phyloP scores from a whole-genome alignment of 2,888 invertebrate species.

The Chironomus tentans region DNA sequence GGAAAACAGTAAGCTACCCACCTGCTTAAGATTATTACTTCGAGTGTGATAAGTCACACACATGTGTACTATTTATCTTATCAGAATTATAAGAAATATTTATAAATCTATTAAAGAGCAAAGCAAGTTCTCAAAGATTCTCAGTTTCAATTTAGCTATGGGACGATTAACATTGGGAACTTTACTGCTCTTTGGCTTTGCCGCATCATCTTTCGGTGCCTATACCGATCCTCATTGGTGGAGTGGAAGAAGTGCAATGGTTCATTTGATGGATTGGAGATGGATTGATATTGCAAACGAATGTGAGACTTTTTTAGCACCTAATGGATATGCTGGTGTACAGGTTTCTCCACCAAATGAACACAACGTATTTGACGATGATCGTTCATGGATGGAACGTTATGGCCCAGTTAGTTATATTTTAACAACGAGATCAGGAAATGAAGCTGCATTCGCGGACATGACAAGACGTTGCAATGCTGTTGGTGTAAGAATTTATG shows the following conservation, averaged over 20 bases:
- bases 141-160: background rate
- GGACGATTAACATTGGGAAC: background rate
- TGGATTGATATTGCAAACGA: slow-evolving; percentile 59
- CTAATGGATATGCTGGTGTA: slow-evolving; percentile 55
- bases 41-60: no score
- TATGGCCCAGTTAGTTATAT: slow-evolving; percentile 81
- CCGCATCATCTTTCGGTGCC: background rate
- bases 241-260: slow-evolving; percentile 43
- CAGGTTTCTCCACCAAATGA: slow-evolving; percentile 70
- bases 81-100: no score
- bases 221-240: slow-evolving; percentile 41
- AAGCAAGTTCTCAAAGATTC: background rate
- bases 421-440: slow-evolving; percentile 66
- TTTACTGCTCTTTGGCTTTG: background rate
- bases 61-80: no score
- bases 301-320: slow-evolving; percentile 56
- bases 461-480: slow-evolving; percentile 75
- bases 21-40: no score
- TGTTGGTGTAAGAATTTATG: slow-evolving; percentile 73
- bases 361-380: slow-evolving; percentile 49
- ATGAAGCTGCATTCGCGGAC: slow-evolving; percentile 56
- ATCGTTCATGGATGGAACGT: slow-evolving; percentile 79
- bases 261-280: slow-evolving; percentile 59
- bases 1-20: no score
- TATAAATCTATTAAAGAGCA: background rate